Evolutionary conservation across 2,113 vertebrate genomes (phyloP).

Genomic region (Otis tarda): DNA sequence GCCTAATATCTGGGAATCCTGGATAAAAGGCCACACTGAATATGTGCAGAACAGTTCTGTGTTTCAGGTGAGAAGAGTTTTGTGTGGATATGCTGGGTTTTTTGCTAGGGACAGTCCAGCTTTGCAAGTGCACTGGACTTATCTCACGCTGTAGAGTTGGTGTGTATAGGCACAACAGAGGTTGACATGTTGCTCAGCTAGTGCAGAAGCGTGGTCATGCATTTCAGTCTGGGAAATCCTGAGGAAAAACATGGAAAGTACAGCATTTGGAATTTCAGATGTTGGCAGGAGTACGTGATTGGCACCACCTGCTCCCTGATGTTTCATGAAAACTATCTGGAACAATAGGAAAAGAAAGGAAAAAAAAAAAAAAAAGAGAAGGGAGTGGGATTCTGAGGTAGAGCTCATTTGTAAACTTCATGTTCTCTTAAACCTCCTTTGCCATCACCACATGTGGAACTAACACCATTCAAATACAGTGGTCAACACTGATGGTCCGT

Average conservation of each 20-base stretch:
- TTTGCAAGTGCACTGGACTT: neutral
- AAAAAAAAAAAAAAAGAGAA: neutral
- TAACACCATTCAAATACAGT: neutral
- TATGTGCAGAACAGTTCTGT: neutral
- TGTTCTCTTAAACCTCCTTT: neutral
- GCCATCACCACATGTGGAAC: neutral
- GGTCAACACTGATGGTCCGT: fast-evolving
- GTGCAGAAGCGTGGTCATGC: neutral
- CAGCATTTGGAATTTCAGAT: neutral
- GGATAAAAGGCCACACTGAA: neutral
- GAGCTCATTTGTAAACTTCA: neutral
- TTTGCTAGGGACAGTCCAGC: neutral
- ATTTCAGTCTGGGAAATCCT: neutral
- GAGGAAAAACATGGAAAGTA: neutral
- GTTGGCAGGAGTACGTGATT: neutral
- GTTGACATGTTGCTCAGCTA: neutral
- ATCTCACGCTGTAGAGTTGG: neutral
- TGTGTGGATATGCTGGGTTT: neutral
- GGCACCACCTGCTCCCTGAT: neutral
- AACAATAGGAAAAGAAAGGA: neutral
- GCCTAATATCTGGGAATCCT: neutral
- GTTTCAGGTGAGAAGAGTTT: neutral
- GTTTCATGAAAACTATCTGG: neutral
- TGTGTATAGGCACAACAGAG: neutral
- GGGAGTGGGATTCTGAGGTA: neutral